A percentile compares a stretch with the other conserved stretches of the same genome.
Evolutionary conservation across 2,888 invertebrate species (phyloP).

Genomic region (Xanthia togata): DNA sequence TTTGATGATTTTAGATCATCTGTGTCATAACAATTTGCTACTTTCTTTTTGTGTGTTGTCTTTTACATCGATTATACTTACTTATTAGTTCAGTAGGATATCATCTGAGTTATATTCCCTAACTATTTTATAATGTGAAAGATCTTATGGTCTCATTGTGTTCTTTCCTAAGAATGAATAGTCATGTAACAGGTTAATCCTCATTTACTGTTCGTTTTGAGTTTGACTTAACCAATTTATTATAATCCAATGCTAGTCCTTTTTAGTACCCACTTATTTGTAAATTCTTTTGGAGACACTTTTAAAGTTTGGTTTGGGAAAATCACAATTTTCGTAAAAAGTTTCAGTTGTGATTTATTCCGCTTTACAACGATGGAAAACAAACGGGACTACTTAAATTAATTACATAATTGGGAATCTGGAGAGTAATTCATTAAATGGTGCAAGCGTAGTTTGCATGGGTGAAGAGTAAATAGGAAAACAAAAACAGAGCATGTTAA

Average conservation of each 20-base stretch:
- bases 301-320: not conserved
- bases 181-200: not conserved
- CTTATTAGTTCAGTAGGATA: not conserved
- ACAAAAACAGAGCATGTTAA: not conserved
- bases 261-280: not conserved
- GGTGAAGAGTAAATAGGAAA: not conserved
- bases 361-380: not conserved
- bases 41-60: not conserved
- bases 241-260: not conserved
- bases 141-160: not conserved
- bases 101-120: not conserved
- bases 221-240: not conserved
- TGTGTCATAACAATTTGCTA: slow-evolving; percentile 8
- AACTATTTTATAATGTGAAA: not conserved
- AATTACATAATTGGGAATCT: not conserved
- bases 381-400: not conserved
- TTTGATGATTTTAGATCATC: not conserved
- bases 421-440: not conserved
- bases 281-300: not conserved
- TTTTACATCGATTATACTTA: not conserved
- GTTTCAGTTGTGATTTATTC: not conserved
- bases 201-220: slow-evolving; percentile 1
- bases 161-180: not conserved
- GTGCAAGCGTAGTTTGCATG: not conserved
- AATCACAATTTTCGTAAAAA: not conserved